Base-by-base conservation (phyloP, 2,113 vertebrate species). In the Limnothrissa miodon region DNA sequence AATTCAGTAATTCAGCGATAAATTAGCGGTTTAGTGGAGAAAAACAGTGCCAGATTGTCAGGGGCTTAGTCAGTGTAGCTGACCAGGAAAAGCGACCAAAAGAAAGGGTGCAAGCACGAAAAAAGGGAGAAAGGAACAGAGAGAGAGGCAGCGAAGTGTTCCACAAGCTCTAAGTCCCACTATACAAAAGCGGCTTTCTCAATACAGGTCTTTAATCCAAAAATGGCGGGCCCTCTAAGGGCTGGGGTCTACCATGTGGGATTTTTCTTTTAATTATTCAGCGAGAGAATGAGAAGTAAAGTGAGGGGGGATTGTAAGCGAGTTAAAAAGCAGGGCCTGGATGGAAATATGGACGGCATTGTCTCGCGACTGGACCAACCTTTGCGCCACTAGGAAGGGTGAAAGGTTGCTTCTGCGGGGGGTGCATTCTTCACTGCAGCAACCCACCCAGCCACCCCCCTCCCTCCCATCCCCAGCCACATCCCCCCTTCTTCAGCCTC, bases 1-100 rank as follows among this genome's bases (percentile, higher is more conserved):
- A 93, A 93, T 92, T 74, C 66, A 74, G 66, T 74, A 74, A 74
- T 74, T 93, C 90, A 90, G 92, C 83, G 90, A 92, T 91, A 94
- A 94, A 95, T 94, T 91, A 92, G 92, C 21, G 81, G 88, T 90
- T 94, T 89, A 88, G 92, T 87, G 9, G 89, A 88, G 79, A 86
- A 85, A 92, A 93, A 92, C 93, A 94, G 90, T 93, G 92, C 89
- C 88, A 88, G 88, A 90, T 90, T 88, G 90, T 92, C 91, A 90
- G 89, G 82, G 86, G 89, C 86, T 93, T 89, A 84, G 86, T 59
- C 48, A 42, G 62, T 39, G 33, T 36, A 74, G 66, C 33, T 17
- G 25, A 74, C 29, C 66, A 74, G 66, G 33, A 15, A 74, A 74
- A 45, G n/a, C n/a, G 83, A 86, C 87, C 66, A 15, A 83, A 85